Evolutionary conservation across 2,113 vertebrate species (phyloP), one percentile per base, ranked within the genome.

Genomic region (Chionomys nivalis): DNA sequence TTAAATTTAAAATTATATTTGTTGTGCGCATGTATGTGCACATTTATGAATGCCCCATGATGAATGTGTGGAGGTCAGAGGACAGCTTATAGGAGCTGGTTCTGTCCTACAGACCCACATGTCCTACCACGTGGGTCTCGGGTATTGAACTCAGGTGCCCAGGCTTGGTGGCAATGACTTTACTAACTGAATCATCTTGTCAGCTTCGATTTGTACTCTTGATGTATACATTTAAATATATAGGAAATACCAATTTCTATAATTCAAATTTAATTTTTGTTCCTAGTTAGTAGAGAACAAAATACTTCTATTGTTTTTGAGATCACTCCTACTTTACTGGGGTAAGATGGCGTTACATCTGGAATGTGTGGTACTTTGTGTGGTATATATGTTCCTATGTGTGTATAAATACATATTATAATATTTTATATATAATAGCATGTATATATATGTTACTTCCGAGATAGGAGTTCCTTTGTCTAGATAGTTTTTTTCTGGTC

Each of bases 211-310:
- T 49, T 83, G 47, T 28, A 78, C 52, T 85, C 21, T 90, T 58
- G 87, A 36, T 93, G 65, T 89, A 36, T 91, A 85, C 63, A 90
- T 87, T 92, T 94, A 89, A 36, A 9, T 82, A 73, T 89, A 13
- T 94, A 82, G 88, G 49, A 81, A 96, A 93, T 92, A 87, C 63
- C 13, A n/a, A 61, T 86, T 94, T 89, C 21, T 76, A n/a, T 73
- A 95, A 91, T 55, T 91, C 24, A 91, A 17, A 72, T 89, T 93
- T 96, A 81, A 87, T 92, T 94, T 79, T 93, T 42, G 91, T 10
- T 79, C 36, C 44, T 76, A 92, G n/a, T 33, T 70, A 94, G 14
- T 82, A 89, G 26, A 86, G 10, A 39, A 39, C 6, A 82, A 44
- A 94, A 79, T 82, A 52, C 55, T 58, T 90, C 49, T 33, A 61